Percentiles rank a stretch among this genome's conserved stretches.
These are phyloP conservation scores for Monodelphis domestica DNA, from an alignment of 2,797 vertebrate species.

Conservation along the genomic window DNA sequence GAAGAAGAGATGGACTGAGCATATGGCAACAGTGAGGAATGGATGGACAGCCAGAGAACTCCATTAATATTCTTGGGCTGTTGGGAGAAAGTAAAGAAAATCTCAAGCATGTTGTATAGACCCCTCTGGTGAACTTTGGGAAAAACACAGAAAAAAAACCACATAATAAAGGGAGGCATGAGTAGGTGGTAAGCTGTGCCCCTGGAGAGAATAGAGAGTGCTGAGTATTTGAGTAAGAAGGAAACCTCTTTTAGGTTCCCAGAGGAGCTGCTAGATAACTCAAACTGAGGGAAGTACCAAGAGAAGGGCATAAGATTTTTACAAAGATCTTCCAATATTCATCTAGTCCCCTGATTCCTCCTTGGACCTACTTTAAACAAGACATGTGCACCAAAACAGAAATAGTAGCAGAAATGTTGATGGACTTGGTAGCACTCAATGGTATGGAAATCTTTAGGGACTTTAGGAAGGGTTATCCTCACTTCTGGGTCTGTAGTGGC, in stretches of 20 bases:
- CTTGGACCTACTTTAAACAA: neutral
- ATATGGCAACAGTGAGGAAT: too few species aligned
- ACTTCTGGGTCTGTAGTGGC: neutral
- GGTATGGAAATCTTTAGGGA: too few species aligned
- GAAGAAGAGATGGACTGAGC: too few species aligned
- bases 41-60: too few species aligned
- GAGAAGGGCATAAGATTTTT: neutral
- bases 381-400: neutral
- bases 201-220: neutral
- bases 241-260: neutral
- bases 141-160: neutral
- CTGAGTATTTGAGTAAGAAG: neutral
- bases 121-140: neutral
- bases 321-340: neutral
- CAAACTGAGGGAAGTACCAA: neutral
- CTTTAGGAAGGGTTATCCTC: neutral
- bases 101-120: neutral
- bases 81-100: too few species aligned
- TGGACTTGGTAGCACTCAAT: neutral
- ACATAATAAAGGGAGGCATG: neutral
- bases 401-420: neutral
- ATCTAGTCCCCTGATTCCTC: neutral
- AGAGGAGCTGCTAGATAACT: neutral
- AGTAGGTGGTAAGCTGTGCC: neutral
- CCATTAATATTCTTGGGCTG: too few species aligned